Base-by-base conservation (phyloP, 2,113 vertebrate genomes). In the Malurus elegans region DNA sequence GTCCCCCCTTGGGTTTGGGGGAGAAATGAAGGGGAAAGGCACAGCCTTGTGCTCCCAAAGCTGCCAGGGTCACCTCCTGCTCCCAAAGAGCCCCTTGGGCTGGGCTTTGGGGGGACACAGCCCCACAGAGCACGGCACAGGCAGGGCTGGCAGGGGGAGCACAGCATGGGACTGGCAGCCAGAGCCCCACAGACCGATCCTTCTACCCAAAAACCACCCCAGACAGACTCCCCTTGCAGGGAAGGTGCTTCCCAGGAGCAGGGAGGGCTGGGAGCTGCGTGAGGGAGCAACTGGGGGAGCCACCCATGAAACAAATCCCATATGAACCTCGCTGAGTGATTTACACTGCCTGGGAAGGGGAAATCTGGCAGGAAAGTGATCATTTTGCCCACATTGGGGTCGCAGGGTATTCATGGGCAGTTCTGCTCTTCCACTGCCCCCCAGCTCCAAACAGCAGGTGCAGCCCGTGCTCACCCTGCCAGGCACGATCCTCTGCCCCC, bases 341-440 rank as follows among this genome's bases (percentile, higher is more conserved):
- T 64, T 21, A 19, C 20, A 1, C 21, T 5, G 13, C 98, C 92
- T 98, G 97, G 79, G 25, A 65, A n/a, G 25, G 50, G 47, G 61
- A 48, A 32, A 44, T 8, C 24, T 5, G n/a, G 29, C 18, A 61
- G 74, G 36, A 81, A 8, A 0, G 12, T 0, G 3, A 6, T 9
- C 9, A 2, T 31, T 70, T 13, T 29, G 7, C 26, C 31, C 36
- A 15, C 14, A 25, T 21, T 5, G 56, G 51, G 36, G 86, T 51
- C 69, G 0, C 10, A 7, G 50, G 18, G 4, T 3, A 5, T 50
- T 1, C 73, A 26, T 20, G 9, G 2, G 0, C 53, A 47, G 16
- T 21, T 36, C 86, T 47, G 45, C 81, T 53, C 72, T 31, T 8
- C n/a, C 21, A 20, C 10, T 47, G 7, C 2, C 15, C 3, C 23